Evolutionary conservation across 2,113 vertebrate genomes (phyloP).

Genomic region (Hassar affinis): DNA sequence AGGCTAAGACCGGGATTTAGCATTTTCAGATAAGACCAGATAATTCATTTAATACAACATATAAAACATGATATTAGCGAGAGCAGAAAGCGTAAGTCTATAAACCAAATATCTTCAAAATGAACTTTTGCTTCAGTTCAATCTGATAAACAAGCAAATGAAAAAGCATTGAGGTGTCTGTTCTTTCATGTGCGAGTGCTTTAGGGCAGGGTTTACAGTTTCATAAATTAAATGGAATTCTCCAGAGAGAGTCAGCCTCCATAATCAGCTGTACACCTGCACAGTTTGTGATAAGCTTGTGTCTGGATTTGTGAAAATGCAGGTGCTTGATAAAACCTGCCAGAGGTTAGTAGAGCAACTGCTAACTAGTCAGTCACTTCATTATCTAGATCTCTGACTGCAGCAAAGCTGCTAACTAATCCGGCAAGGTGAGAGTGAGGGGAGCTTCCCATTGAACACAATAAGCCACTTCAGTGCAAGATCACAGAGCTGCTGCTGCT

Average conservation of each 20-base stretch:
- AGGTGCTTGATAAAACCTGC: neutral
- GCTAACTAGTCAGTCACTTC: neutral
- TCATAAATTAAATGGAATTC: neutral
- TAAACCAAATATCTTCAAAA: constrained; percentile 9
- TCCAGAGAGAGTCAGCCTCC: neutral
- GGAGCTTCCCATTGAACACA: neutral
- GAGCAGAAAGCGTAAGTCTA: neutral
- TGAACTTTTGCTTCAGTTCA: neutral
- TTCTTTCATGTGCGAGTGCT: neutral
- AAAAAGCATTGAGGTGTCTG: neutral
- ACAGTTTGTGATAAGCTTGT: neutral
- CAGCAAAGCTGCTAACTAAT: neutral
- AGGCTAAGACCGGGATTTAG: neutral
- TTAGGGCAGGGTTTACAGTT: neutral
- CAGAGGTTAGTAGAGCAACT: neutral
- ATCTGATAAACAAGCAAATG: neutral
- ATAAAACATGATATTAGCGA: neutral
- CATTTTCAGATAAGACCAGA: neutral
- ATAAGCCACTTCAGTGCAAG: neutral
- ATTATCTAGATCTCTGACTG: constrained; percentile 1
- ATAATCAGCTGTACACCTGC: neutral
- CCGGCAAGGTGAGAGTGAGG: neutral
- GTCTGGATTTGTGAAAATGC: neutral
- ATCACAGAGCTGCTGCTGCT: neutral
- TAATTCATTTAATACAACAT: neutral